Percentiles rank a stretch among this genome's conserved stretches.
Conservation (phyloP, 2,888 invertebrate genomes). For the Adelognathus sp. region DNA sequence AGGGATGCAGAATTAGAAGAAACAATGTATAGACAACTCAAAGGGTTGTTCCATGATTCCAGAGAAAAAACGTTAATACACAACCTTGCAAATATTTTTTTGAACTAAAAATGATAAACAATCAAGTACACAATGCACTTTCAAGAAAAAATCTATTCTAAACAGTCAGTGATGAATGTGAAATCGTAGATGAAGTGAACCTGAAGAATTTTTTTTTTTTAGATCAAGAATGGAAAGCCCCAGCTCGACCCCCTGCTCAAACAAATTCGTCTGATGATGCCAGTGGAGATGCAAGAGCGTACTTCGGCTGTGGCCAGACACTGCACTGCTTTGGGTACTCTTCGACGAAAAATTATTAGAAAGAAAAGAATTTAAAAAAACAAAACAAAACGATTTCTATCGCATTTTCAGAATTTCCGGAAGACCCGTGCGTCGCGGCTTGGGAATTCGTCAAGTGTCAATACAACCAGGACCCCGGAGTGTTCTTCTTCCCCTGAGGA, state of each 20-base stretch:
- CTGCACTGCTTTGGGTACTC: constrained; percentile 61
- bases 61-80: neutral
- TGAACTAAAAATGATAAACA: no score
- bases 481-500: constrained; percentile 69
- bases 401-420: constrained; percentile 49
- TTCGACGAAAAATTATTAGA: no score
- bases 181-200: no score
- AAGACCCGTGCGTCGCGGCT: constrained; percentile 63
- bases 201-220: neutral
- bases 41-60: neutral
- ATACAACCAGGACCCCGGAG: constrained; percentile 59
- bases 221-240: constrained; percentile 79
- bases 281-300: constrained; percentile 54
- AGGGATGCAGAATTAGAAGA: no score
- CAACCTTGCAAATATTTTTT: neutral
- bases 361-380: neutral
- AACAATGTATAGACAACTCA: neutral
- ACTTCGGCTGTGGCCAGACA: constrained; percentile 32
- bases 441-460: constrained; percentile 66
- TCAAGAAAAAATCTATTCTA: no score
- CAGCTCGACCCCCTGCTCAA: constrained; percentile 82
- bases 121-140: no score
- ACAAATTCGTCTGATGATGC: constrained; percentile 77
- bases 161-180: no score
- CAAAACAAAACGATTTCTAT: neutral